Evolutionary conservation across 2,888 invertebrate genomes (phyloP).

Genomic region (Hipparchia sbordonii): DNA sequence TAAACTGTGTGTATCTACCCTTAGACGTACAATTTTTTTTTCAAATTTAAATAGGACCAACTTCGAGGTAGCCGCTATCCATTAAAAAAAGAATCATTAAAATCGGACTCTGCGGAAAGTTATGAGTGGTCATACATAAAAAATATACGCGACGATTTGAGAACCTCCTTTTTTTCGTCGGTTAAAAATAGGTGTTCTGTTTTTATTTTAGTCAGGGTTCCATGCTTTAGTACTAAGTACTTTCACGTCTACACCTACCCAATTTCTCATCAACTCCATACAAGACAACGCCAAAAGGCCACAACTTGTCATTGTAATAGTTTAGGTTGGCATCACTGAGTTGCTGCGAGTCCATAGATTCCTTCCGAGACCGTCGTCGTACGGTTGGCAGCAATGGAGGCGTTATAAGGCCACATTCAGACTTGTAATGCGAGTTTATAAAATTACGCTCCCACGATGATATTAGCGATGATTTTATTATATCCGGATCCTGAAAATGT

Average conservation of each 20-base stretch:
- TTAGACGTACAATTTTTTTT: no score
- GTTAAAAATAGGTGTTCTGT: no score
- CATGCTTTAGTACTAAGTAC: no score
- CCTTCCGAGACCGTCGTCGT: conserved; percentile 10
- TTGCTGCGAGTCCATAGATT: conserved; percentile 14
- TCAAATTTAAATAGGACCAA: no score
- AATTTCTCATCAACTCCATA: conserved; percentile 50
- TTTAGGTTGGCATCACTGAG: conserved; percentile 45
- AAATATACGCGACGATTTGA: no score
- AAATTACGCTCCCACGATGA: conserved; percentile 56
- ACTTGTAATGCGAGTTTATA: conserved; percentile 61
- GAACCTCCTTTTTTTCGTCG: no score
- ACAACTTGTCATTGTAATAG: conserved; percentile 55
- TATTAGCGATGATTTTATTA: conserved; percentile 41
- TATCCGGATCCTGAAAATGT: conserved; percentile 44
- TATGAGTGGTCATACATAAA: no score
- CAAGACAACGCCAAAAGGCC: conserved; percentile 66
- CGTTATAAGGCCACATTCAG: conserved; percentile 53
- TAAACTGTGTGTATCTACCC: no score
- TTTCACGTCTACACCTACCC: conserved; percentile 32
- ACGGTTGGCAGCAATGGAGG: conserved; percentile 20
- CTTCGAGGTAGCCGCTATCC: no score
- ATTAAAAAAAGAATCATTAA: no score
- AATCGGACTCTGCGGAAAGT: no score
- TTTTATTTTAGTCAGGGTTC: no score